Evolutionary conservation across 2,113 vertebrate genomes (phyloP).

Genomic region (Thunnus thynnus): DNA sequence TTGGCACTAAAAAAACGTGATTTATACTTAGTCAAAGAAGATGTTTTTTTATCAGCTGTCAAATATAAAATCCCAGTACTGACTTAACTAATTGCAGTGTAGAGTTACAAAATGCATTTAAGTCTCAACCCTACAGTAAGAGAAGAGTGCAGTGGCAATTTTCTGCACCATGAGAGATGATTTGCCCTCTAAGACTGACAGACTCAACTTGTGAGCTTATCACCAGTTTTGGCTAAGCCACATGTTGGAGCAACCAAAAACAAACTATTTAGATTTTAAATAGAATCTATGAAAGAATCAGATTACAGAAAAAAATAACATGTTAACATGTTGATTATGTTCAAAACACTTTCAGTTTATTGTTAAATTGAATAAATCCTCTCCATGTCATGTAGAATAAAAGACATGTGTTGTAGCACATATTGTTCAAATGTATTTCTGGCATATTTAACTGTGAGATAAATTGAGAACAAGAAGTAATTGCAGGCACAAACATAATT

Average conservation of each 20-base stretch:
- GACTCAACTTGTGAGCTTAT: too few species aligned
- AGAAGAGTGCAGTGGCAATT: not conserved
- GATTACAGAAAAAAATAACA: not conserved
- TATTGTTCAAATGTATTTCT: too few species aligned
- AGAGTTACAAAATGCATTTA: not conserved
- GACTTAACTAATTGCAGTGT: not conserved
- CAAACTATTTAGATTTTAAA: not conserved
- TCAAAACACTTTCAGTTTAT: too few species aligned
- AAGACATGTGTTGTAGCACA: too few species aligned
- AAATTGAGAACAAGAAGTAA: too few species aligned
- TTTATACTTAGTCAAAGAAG: conserved; percentile 3
- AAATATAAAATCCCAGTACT: not conserved
- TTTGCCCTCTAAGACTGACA: conserved; percentile 6
- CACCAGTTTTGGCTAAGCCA: not conserved
- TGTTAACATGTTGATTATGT: too few species aligned
- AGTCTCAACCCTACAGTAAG: not conserved
- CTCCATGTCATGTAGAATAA: too few species aligned
- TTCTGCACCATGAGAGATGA: not conserved
- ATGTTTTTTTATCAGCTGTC: conserved; percentile 16
- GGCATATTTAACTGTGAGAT: too few species aligned
- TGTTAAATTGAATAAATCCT: too few species aligned
- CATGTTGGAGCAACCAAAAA: not conserved
- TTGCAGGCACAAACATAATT: too few species aligned
- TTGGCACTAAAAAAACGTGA: conserved; percentile 1
- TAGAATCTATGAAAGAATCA: not conserved